Evolutionary conservation across 2,888 invertebrate species (phyloP), one percentile per base, ranked within the genome.

Genomic region (Yponomeuta evonymella): DNA sequence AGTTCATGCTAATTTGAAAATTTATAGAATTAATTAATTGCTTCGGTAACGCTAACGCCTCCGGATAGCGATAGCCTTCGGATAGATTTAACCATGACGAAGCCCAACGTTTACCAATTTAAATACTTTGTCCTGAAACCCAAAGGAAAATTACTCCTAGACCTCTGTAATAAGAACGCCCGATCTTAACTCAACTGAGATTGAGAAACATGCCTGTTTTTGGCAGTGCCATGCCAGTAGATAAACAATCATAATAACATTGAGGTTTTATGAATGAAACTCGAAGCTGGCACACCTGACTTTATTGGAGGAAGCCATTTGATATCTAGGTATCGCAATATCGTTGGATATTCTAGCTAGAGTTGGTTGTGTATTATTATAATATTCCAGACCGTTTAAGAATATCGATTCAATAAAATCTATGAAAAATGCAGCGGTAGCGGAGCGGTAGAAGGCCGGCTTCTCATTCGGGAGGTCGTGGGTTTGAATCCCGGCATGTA

Each of bases 1-100:
- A 79, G 82, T 82, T 80, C 80, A 82, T 81, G 81, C 82, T 77
- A 81, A 86, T 88, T 88, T 79, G 90, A 90, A 90, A 89, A 89
- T 88, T 88, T 87, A 89, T 88, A 87, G 65, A 63, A 87, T 87
- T 88, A 89, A 88, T 88, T 87, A 88, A 88, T 89, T 87, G 85
- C 83, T 82, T 78, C 78, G 83, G 81, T 81, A 82, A 84, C 82
- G 81, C 78, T 81, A 83, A 87, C 90, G 89, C 90, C 90, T 82
- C 86, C 89, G 83, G 84, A 80, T 81, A 88, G 86, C 90, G 91
- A 80, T 81, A 88, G 86, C 90, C 91, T 91, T 90, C 90, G 82
- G 77, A 82, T 81, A 81, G 82, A 86, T 89, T 89, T 88, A 89
- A 83, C 83, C 79, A 86, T 90, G 89, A 90, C 89, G 90, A 86